Evolutionary conservation across 2,113 vertebrate species (phyloP).

Genomic region (Vireo altiloquus): DNA sequence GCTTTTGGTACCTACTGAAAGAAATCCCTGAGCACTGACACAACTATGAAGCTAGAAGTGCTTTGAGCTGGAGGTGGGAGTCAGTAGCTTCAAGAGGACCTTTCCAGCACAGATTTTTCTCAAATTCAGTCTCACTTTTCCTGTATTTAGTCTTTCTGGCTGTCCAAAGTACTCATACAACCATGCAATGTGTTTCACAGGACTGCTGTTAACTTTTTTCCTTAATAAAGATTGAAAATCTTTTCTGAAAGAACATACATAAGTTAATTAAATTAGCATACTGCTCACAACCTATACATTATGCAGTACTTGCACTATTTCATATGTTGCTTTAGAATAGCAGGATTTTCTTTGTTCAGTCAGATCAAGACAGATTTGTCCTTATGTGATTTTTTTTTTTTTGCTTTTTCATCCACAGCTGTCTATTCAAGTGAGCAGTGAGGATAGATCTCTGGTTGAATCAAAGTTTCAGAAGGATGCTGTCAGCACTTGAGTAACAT

Average conservation of each 20-base stretch:
- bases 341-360: not conserved
- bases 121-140: not conserved
- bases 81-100: not conserved
- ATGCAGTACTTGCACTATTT: not conserved
- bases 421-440: not conserved
- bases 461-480: not conserved
- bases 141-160: not conserved
- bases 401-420: not conserved
- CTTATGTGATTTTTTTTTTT: not conserved
- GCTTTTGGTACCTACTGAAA: not conserved
- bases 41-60: not conserved
- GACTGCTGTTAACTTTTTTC: not conserved
- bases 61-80: not conserved
- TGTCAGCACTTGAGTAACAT: not conserved
- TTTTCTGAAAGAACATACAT: not conserved
- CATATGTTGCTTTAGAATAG: not conserved
- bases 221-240: not conserved
- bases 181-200: not conserved
- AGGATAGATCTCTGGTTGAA: not conserved
- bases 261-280: not conserved
- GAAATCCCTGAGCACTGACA: not conserved
- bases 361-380: not conserved
- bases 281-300: not conserved
- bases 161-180: not conserved
- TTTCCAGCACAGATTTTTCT: not conserved